Conservation (phyloP, 2,888 invertebrate genomes). For the Nebria salina region DNA sequence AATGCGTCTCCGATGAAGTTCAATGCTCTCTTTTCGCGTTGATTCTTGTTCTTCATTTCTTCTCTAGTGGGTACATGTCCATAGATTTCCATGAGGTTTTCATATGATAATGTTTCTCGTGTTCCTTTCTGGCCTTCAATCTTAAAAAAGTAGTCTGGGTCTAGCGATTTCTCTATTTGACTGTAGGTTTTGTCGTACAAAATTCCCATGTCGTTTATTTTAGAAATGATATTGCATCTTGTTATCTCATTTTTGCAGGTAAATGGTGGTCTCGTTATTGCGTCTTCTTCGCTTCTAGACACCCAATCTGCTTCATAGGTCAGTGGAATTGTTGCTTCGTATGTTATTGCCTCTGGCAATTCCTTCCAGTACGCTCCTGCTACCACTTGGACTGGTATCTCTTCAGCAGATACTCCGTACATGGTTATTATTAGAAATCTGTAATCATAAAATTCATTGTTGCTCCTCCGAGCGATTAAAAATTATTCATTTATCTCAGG, state of each 20-base stretch:
- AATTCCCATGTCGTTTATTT: not conserved
- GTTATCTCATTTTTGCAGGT: not conserved
- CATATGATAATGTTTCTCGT: too few relatives aligned
- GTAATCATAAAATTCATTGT: too few relatives aligned
- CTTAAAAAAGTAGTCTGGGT: not conserved
- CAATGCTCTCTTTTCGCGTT: too few relatives aligned
- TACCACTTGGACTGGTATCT: not conserved
- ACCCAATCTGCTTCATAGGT: slow-evolving; percentile 20
- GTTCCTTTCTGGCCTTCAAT: too few relatives aligned
- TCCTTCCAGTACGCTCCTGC: slow-evolving; percentile 15
- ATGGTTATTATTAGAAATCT: too few relatives aligned
- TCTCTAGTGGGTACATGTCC: too few relatives aligned
- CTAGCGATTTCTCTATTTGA: not conserved
- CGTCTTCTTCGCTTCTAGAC: not conserved
- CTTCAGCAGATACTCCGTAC: too few relatives aligned
- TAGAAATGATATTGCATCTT: not conserved
- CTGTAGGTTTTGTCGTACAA: not conserved
- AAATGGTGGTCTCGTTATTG: not conserved
- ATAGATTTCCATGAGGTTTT: too few relatives aligned
- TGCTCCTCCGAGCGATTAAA: too few relatives aligned
- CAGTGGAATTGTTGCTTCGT: slow-evolving; percentile 40
- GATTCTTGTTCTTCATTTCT: too few relatives aligned
- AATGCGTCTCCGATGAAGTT: too few relatives aligned
- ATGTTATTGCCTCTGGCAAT: not conserved
- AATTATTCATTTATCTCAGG: too few relatives aligned